Evolutionary conservation across 2,113 vertebrate genomes (phyloP), one percentile per base, ranked within the genome.

Genomic region (Craseonycteris thonglongyai): DNA sequence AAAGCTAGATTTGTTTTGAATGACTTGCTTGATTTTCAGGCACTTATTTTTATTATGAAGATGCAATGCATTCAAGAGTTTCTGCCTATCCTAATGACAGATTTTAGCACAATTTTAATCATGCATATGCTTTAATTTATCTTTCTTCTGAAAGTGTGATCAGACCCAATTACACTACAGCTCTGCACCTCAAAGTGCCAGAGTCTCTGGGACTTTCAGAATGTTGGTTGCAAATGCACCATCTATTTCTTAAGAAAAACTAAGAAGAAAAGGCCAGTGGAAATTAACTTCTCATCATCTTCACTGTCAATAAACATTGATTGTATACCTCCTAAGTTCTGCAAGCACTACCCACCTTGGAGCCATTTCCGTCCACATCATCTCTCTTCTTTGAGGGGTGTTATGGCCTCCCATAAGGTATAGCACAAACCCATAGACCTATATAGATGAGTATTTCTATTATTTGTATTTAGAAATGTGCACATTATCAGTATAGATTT

Each of bases 251-350:
- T 71, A 76, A 61, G 78, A 76, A 90, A 90, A 95, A 78, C 56
- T 3, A 14, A 81, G 45, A 93, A 14, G 59, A n/a, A 49, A 80
- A 76, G 38, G 33, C 21, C 6, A 16, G 28, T 3, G 3, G 33
- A 94, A 96, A 91, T 72, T 33, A 68, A 92, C 76, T 91, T 82
- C 13, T 94, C 61, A 14, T 91, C 74, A 66, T 59, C 24, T 90
- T 84, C 8, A 2, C 51, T 5, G 6, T 54, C 74, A 18, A 35
- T 89, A 75, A 75, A 45, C n/a, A 68, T 86, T 35, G 45, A 84
- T 11, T 71, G 30, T 18, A 0, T 68, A 30, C 66, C 6, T 88
- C 66, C 11, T 80, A 3, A 14, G 21, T 76, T 75, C 95, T 90
- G 14, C 47, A 90, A 72, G 56, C 71, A 74, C 40, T 84, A 54